phyloP scores from a whole-genome alignment of 2,888 invertebrate species.

The Gerris lacustris region DNA sequence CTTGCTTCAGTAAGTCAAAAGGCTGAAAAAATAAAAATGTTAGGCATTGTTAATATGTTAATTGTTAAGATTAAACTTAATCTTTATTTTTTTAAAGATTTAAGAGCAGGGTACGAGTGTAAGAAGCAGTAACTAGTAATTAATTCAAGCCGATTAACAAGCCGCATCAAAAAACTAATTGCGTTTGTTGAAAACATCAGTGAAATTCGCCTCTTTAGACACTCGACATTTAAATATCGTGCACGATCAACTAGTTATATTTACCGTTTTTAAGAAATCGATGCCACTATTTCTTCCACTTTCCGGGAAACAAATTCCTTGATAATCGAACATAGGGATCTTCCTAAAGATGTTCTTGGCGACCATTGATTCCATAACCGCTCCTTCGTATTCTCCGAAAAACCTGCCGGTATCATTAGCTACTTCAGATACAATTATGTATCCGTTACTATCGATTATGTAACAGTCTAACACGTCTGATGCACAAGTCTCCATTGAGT shows the following conservation, averaged over 20 bases:
- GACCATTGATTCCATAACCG: constrained; percentile 64
- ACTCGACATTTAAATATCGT: no score
- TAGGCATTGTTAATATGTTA: no score
- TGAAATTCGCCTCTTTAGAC: no score
- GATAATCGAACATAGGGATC: constrained; percentile 72
- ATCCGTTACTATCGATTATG: constrained; percentile 84
- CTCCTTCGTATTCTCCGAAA: constrained; percentile 69
- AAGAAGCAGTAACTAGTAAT: no score
- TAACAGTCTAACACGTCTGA: constrained; percentile 63
- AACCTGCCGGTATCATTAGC: constrained; percentile 62
- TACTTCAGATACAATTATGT: constrained; percentile 60
- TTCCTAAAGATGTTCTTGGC: constrained; percentile 57
- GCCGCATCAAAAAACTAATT: no score
- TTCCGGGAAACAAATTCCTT: constrained; percentile 55
- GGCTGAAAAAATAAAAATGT: constrained; percentile 36
- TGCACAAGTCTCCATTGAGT: constrained; percentile 46
- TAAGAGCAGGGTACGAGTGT: no score
- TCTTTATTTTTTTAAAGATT: no score
- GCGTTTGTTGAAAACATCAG: no score
- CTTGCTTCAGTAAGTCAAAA: constrained; percentile 35
- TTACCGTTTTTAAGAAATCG: constrained; percentile 1
- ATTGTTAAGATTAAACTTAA: no score
- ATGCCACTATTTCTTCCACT: constrained; percentile 6
- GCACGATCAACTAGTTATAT: no score
- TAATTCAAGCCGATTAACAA: no score